phyloP scores from a whole-genome alignment of 2,797 vertebrate species.

The Tenualosa thibaudeaui region DNA sequence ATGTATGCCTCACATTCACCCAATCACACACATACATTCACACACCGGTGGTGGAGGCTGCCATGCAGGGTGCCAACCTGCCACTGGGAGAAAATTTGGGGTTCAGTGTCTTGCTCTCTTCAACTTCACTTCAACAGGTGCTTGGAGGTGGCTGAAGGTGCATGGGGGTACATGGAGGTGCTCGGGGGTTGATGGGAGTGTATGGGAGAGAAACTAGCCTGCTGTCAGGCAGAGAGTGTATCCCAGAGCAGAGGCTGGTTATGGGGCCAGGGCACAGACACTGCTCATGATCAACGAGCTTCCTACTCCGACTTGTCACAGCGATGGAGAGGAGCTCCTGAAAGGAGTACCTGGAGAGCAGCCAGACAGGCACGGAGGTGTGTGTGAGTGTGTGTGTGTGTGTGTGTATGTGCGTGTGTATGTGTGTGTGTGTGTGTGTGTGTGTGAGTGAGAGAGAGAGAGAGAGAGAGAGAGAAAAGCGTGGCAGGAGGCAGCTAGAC shows the following conservation, averaged over 20 bases:
- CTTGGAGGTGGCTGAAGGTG: too few species aligned
- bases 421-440: slow-evolving; percentile 18
- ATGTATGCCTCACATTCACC: too few species aligned
- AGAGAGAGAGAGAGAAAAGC: not conserved
- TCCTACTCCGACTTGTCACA: not conserved
- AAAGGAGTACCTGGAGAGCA: not conserved
- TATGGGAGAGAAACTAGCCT: too few species aligned
- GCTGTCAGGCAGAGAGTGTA: not conserved
- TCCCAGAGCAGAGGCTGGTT: not conserved
- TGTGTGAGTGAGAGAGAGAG: not conserved
- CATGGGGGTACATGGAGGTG: too few species aligned
- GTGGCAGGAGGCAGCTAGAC: not conserved
- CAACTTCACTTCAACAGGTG: too few species aligned
- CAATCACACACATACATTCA: too few species aligned
- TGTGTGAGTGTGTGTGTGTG: slow-evolving; percentile 6
- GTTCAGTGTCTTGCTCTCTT: too few species aligned
- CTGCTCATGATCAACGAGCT: not conserved
- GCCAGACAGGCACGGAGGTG: not conserved
- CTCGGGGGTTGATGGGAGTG: too few species aligned
- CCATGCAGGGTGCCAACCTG: too few species aligned
- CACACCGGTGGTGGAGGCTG: too few species aligned
- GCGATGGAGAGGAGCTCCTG: not conserved
- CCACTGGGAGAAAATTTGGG: too few species aligned
- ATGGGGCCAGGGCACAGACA: not conserved
- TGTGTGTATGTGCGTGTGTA: not conserved